Base-by-base conservation (phyloP, 2,888 invertebrate species). In the Folsomia manolachei region DNA sequence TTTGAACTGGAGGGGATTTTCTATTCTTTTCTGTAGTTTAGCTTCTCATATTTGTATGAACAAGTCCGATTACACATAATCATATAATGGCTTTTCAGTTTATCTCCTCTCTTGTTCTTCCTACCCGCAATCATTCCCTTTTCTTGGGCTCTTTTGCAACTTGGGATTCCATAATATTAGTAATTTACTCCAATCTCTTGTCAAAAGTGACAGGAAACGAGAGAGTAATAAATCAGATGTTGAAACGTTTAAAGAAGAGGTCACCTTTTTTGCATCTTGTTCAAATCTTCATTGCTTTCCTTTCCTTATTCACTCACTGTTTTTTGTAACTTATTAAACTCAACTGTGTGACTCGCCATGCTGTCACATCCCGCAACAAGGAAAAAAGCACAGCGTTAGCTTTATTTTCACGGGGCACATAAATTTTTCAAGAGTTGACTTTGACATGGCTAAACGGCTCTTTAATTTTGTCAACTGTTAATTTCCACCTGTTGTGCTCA, bases 201-300 rank as follows among this genome's bases (percentile, higher is more conserved):
- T 71, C 71, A 71, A 67, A 67, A 71, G 51, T 71, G 71, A 71
- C 71, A 67, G 63, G 26, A 19, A 19, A 56, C 56, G 67, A n/a
- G n/a, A 71, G 67, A 62, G 67, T 67, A 62, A 71, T 71, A 71
- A 71, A 71, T 71, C 71, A 71, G 71, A 51, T 71, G 67, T 71
- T 71, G 71, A 71, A 67, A 67, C 67, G 24, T 26, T 26, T 56
- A 56, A 56, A 56, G 11, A 56, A 56, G 56, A 56, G 56, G 56
- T 56, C 56, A 56, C 56, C 56, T 56, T 56, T 56, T 56, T 56
- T 39, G 39, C 39, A 39, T 39, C 4, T 39, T 39, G 4, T 39
- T 39, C 4, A 39, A 39, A 39, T 39, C 39, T 39, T 39, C 14
- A 4, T 9, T 9, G 14, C 39, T 39, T 39, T 4, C 39, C 39